Evolutionary conservation across 1,140 invertebrate genomes (phyloP).

Genomic region (Hylaeus anthracinus): DNA sequence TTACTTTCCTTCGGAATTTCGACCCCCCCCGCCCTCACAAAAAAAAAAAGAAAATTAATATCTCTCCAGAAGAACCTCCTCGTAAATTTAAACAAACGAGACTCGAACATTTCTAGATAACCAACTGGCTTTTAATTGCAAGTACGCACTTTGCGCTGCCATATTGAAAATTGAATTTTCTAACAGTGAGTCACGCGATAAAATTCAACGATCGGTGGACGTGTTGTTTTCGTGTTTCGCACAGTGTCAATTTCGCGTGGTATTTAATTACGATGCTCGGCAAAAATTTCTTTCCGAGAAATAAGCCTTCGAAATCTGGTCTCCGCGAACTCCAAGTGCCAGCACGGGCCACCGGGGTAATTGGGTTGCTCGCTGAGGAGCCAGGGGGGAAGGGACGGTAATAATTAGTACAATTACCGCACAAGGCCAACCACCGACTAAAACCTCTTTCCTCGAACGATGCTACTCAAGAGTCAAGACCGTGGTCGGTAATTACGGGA

Average conservation of each 20-base stretch:
- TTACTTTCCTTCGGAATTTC: too few relatives aligned
- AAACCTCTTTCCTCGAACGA: constrained; percentile 56
- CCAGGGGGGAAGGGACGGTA: constrained; percentile 65
- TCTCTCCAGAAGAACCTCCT: too few relatives aligned
- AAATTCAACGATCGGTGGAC: not conserved
- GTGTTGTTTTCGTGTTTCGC: not conserved
- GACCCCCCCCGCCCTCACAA: too few relatives aligned
- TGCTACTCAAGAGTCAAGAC: constrained; percentile 74
- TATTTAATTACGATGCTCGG: constrained; percentile 7
- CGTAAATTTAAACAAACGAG: too few relatives aligned
- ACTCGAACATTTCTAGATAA: too few relatives aligned
- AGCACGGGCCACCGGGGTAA: constrained; percentile 53
- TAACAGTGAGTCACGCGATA: not conserved
- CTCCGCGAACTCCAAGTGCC: constrained; percentile 27
- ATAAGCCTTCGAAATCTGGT: constrained; percentile 54
- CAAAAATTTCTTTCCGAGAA: constrained; percentile 55
- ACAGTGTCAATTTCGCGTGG: not conserved
- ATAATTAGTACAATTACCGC: constrained; percentile 80
- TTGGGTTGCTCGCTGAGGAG: constrained; percentile 55
- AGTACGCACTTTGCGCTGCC: not conserved
- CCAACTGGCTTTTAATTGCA: too few relatives aligned
- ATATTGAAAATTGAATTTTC: not conserved
- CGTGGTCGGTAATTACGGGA: constrained; percentile 78
- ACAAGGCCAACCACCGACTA: constrained; percentile 78
- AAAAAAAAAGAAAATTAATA: too few relatives aligned